Percentiles rank a stretch among this genome's conserved stretches.
These are phyloP conservation scores for Chloropsis cyanopogon DNA, from an alignment of 2,113 vertebrate species.

Conservation along the genomic window DNA sequence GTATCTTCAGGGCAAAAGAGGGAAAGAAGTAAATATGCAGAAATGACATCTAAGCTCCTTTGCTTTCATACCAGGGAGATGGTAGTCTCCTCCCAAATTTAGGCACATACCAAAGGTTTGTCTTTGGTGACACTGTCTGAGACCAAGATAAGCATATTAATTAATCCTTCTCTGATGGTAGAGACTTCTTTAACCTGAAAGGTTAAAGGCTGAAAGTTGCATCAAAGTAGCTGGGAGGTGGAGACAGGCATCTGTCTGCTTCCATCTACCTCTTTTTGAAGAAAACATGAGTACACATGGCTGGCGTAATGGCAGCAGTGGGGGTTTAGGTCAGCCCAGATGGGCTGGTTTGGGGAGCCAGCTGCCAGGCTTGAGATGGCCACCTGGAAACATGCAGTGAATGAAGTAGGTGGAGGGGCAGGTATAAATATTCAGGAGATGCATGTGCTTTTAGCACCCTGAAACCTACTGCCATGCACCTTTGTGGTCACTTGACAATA, in stretches of 20 bases:
- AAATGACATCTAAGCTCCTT: background rate
- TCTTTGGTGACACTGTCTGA: background rate
- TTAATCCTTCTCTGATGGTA: background rate
- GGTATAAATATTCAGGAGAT: background rate
- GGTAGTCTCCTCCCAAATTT: background rate
- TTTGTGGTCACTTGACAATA: background rate
- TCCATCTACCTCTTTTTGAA: background rate
- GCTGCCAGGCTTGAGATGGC: background rate
- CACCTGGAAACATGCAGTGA: background rate
- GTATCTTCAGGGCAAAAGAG: background rate
- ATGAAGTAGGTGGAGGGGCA: background rate
- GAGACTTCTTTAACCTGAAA: background rate
- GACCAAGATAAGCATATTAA: background rate
- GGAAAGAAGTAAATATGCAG: background rate
- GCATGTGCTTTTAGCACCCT: background rate
- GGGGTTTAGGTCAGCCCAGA: background rate
- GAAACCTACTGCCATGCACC: background rate
- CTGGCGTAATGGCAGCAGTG: accelerated
- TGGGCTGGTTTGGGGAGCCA: background rate
- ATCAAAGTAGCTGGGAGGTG: background rate
- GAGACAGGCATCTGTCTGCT: background rate
- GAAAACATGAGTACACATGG: background rate
- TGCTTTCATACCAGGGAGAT: background rate
- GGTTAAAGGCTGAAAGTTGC: background rate
- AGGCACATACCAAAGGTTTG: background rate